phyloP scores from a whole-genome alignment of 1,140 invertebrate genomes.

The Sogatella furcifera region DNA sequence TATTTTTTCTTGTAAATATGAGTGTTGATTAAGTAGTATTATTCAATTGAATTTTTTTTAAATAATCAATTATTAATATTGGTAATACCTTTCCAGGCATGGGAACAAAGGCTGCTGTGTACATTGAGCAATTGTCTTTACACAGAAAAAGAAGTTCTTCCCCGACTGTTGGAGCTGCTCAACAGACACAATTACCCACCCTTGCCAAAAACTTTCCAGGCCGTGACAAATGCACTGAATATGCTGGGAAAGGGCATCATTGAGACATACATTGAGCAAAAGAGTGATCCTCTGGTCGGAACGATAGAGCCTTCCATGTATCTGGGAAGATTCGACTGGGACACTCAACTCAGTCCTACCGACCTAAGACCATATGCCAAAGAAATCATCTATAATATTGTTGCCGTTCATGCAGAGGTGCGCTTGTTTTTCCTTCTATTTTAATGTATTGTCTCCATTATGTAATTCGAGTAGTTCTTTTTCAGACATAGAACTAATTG shows the following conservation, averaged over 20 bases:
- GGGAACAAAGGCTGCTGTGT: constrained; percentile 72
- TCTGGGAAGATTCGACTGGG: constrained; percentile 72
- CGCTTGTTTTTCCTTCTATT: constrained; percentile 7
- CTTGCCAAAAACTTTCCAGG: constrained; percentile 47
- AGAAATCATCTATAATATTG: constrained; percentile 83
- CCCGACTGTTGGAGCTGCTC: constrained; percentile 48
- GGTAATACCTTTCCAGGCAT: constrained; percentile 38
- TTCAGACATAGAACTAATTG: too few relatives aligned
- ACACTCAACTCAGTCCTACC: constrained; percentile 55
- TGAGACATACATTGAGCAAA: constrained; percentile 81
- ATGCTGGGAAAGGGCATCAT: constrained; percentile 57
- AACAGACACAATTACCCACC: constrained; percentile 58
- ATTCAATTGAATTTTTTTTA: too few relatives aligned
- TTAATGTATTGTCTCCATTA: too few relatives aligned
- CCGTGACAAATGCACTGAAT: constrained; percentile 44
- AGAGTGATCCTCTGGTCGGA: constrained; percentile 84
- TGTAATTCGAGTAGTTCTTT: too few relatives aligned
- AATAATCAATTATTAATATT: constrained; percentile 2
- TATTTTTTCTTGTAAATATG: too few relatives aligned
- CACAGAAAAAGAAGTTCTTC: constrained; percentile 60
- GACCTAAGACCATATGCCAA: constrained; percentile 84
- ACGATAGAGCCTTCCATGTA: constrained; percentile 95
- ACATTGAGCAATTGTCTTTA: constrained; percentile 85
- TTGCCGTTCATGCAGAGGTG: constrained; percentile 87
- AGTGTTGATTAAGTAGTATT: too few relatives aligned